phyloP scores from a whole-genome alignment of 2,888 invertebrate species.

The Torymus auratus region DNA sequence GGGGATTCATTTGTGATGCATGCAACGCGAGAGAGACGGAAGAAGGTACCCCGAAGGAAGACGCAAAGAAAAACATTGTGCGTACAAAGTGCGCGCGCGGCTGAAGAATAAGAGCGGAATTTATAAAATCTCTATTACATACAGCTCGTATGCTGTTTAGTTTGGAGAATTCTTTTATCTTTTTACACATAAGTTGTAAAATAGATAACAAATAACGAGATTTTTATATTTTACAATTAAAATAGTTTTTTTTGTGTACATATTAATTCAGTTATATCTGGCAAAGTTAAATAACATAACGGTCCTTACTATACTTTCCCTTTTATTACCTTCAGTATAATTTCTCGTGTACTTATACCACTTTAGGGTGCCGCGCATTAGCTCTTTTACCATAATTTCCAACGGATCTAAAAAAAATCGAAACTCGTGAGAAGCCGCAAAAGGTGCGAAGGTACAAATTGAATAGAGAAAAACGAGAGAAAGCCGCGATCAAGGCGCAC shows the following conservation, averaged over 20 bases:
- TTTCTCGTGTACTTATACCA: neutral
- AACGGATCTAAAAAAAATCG: slow-evolving; percentile 19
- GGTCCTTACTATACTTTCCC: neutral
- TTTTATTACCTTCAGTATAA: neutral
- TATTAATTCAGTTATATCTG: no score
- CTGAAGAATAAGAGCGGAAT: no score
- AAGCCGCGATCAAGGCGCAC: slow-evolving; percentile 6
- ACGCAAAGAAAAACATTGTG: slow-evolving; percentile 31
- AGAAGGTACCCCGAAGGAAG: neutral
- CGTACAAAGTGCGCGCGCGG: no score
- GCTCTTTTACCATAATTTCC: slow-evolving; percentile 5
- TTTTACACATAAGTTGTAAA: no score
- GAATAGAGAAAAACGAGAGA: slow-evolving; percentile 43
- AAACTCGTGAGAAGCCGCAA: slow-evolving; percentile 32
- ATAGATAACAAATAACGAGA: no score
- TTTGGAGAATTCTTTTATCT: no score
- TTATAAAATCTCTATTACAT: no score
- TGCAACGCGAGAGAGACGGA: slow-evolving; percentile 8
- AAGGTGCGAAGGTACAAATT: slow-evolving; percentile 26
- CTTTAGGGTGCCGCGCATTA: slow-evolving; percentile 2
- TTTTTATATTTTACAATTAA: no score
- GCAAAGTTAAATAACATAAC: no score
- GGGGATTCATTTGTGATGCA: slow-evolving; percentile 37
- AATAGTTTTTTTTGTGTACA: no score
- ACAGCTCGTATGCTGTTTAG: no score